These are phyloP conservation scores for Polydrusus cervinus DNA, from an alignment of 2,888 invertebrate species.

Conservation along the genomic window DNA sequence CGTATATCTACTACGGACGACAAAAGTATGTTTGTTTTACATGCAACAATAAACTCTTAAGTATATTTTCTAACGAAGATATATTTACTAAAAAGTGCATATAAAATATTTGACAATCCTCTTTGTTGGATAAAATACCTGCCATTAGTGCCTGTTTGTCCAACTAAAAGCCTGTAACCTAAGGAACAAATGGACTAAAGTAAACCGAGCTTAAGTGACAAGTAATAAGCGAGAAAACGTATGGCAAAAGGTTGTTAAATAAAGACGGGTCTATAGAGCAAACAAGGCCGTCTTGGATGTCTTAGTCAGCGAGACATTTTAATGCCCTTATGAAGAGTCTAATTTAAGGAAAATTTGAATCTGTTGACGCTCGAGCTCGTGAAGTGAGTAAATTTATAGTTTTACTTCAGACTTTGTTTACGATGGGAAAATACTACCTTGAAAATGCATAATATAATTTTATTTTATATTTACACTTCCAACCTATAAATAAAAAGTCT, in stretches of 20 bases:
- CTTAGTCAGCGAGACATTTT: slow-evolving; percentile 44
- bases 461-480: too few relatives aligned
- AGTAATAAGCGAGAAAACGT: slow-evolving; percentile 46
- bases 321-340: slow-evolving; percentile 43
- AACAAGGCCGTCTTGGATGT: slow-evolving; percentile 41
- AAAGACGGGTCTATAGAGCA: slow-evolving; percentile 46
- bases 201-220: slow-evolving; percentile 46
- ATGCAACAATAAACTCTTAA: too few relatives aligned
- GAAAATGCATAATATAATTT: not conserved
- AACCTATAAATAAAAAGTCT: too few relatives aligned
- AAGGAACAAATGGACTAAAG: slow-evolving; percentile 36
- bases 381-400: slow-evolving; percentile 3
- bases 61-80: too few relatives aligned
- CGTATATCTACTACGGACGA: too few relatives aligned
- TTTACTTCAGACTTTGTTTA: not conserved
- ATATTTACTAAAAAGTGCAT: too few relatives aligned
- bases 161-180: slow-evolving; percentile 27
- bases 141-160: slow-evolving; percentile 19
- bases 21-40: too few relatives aligned
- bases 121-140: not conserved
- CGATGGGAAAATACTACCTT: not conserved
- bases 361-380: slow-evolving; percentile 13
- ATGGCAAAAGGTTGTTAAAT: slow-evolving; percentile 47
- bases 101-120: not conserved
- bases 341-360: slow-evolving; percentile 32